A percentile compares a stretch with the other conserved stretches of the same genome.
phyloP scores from a whole-genome alignment of 1,140 invertebrate genomes.

The Zaprionus davidi region DNA sequence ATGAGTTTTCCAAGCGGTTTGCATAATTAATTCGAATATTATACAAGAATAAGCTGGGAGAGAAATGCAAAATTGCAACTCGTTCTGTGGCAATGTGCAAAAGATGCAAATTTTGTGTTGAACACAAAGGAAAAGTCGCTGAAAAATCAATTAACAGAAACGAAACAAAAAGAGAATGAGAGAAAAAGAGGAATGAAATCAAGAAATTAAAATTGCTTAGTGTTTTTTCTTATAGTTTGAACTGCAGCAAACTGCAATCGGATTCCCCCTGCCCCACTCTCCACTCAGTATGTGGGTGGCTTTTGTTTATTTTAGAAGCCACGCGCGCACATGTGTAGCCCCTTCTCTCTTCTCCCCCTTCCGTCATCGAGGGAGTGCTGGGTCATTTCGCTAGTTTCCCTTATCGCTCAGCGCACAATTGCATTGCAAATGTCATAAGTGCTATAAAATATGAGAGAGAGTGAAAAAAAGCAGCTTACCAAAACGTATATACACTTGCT shows the following conservation, averaged over 20 bases:
- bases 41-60: conserved; percentile 18
- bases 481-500: background rate
- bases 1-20: conserved; percentile 40
- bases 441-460: conserved; percentile 1
- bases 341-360: background rate
- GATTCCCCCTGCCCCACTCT: background rate
- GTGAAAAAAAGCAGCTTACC: background rate
- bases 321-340: conserved; percentile 57
- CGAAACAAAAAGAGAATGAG: background rate
- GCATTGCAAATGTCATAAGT: conserved; percentile 60
- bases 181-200: background rate
- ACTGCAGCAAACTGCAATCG: conserved; percentile 11
- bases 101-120: conserved; percentile 41
- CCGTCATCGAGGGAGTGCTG: conserved; percentile 12
- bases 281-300: conserved; percentile 39
- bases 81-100: conserved; percentile 29
- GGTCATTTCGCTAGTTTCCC: conserved; percentile 28
- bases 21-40: conserved; percentile 44
- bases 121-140: conserved; percentile 31
- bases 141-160: conserved; percentile 52
- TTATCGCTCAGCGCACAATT: conserved; percentile 57
- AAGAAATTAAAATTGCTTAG: background rate
- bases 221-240: conserved; percentile 14
- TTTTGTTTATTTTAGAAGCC: conserved; percentile 71
- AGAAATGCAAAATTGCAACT: conserved; percentile 31